Percentiles rank a stretch among this genome's conserved stretches.
Conservation (phyloP, 1,140 invertebrate species). For the Pinna nobilis region DNA sequence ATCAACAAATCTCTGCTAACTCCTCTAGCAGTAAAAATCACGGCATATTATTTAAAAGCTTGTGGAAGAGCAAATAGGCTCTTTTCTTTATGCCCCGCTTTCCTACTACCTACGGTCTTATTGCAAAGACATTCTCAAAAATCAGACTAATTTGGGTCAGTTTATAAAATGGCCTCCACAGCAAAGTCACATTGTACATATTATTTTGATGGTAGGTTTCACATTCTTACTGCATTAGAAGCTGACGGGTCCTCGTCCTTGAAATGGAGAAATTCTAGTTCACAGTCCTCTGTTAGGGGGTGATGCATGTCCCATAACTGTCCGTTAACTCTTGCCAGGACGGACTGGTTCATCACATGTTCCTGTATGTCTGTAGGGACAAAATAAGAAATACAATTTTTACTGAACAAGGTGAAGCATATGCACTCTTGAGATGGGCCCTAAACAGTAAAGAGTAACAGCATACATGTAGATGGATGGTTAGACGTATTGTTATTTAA, state of each 20-base stretch:
- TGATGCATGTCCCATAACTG: slow-evolving; percentile 93
- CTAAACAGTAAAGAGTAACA: too few relatives aligned
- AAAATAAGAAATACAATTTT: not conserved
- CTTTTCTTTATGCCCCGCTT: not conserved
- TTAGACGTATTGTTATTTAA: too few relatives aligned
- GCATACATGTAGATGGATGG: too few relatives aligned
- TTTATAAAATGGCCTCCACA: not conserved
- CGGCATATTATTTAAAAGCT: not conserved
- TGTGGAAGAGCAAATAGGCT: not conserved
- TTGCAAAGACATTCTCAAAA: not conserved
- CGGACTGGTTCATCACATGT: slow-evolving; percentile 82
- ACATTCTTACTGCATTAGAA: slow-evolving; percentile 70
- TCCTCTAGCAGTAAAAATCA: too few relatives aligned
- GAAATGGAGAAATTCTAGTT: slow-evolving; percentile 88
- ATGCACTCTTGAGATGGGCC: too few relatives aligned
- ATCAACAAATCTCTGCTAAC: too few relatives aligned
- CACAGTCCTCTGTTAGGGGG: slow-evolving; percentile 86
- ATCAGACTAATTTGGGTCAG: too few relatives aligned
- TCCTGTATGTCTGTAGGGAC: slow-evolving; percentile 83
- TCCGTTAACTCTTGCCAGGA: slow-evolving; percentile 87
- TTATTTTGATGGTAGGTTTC: not conserved
- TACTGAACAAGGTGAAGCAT: not conserved
- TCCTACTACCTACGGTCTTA: not conserved
- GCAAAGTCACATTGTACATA: not conserved
- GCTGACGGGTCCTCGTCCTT: slow-evolving; percentile 78